Evolutionary conservation across 2,888 invertebrate genomes (phyloP), one percentile per base, ranked within the genome.

Genomic region (Rhodophaea formosa): DNA sequence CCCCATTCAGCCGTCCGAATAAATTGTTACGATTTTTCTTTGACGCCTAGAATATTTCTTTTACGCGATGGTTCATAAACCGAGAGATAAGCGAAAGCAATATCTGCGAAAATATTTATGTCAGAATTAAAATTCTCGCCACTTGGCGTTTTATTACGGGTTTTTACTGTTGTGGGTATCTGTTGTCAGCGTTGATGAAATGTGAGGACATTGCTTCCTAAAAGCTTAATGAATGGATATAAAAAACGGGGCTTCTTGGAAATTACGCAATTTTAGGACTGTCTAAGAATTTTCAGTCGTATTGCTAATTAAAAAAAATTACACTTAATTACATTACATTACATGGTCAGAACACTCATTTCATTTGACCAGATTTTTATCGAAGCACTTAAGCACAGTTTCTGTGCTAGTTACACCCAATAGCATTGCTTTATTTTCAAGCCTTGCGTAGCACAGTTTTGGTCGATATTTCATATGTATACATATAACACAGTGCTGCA

Each of bases 11-110:
- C 75, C 70, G 72, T 74, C 75, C 74, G 79, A 85, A 86, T 85
- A 87, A 88, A 88, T 87, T 84, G 87, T 84, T 76, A 80, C 87
- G 79, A 86, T 88, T 86, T 86, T 86, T 88, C 87, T 86, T 87
- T 84, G 85, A 84, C 83, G 85, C 82, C 82, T 74, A 74, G 80
- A 82, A 82, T 77, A 80, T 79, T 82, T 75, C 73, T 80, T 67
- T 77, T 76, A 62, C 65, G 58, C 62, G 65, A 57, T 61, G 74
- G 74, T 60, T 53, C 66, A 66, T 71, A 53, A 59, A 43, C 51
- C 47, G 52, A 57, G 64, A 49, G 52, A 64, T 53, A 59, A 56
- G 62, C 60, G 52, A n/a, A 8, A 43, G 65, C 64, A 57, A 56
- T 61, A 60, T 54, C 12, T 32, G n/a, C 10, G 30, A 45, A 43